Percentiles rank a stretch among this genome's conserved stretches.
phyloP scores from a whole-genome alignment of 1,140 invertebrate genomes.

The Musca domestica region DNA sequence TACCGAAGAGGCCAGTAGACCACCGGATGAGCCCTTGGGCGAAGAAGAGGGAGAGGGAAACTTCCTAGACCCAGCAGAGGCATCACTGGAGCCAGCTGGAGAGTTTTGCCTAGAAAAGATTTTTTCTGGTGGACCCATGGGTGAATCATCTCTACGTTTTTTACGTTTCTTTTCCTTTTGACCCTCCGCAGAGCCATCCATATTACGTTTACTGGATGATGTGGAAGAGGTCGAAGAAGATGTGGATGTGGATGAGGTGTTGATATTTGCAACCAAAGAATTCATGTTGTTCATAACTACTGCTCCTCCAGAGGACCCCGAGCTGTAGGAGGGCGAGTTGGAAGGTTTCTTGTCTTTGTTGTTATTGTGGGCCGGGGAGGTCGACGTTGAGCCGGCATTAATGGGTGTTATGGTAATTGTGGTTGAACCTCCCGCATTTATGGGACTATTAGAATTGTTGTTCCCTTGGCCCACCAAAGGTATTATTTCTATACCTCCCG shows the following conservation, averaged over 20 bases:
- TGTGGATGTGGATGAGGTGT: neutral
- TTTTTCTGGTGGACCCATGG: constrained; percentile 83
- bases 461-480: constrained; percentile 46
- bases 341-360: constrained; percentile 31
- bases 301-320: neutral
- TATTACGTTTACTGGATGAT: constrained; percentile 56
- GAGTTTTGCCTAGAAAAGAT: constrained; percentile 55
- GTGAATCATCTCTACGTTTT: constrained; percentile 69
- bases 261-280: neutral
- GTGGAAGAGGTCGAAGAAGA: constrained; percentile 38
- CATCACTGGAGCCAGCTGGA: constrained; percentile 39
- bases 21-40: constrained; percentile 57
- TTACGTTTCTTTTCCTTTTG: constrained; percentile 77
- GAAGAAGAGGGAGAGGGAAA: constrained; percentile 59
- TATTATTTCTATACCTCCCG: constrained; percentile 58
- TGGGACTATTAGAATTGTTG: constrained; percentile 4
- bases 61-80: constrained; percentile 38
- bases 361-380: constrained; percentile 26
- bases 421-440: constrained; percentile 16
- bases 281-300: neutral
- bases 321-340: neutral
- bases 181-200: constrained; percentile 60
- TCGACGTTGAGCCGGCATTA: constrained; percentile 47
- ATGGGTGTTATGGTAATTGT: constrained; percentile 82
- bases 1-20: constrained; percentile 63